phyloP scores from a whole-genome alignment of 1,140 invertebrate species.

The Magallana gigas region DNA sequence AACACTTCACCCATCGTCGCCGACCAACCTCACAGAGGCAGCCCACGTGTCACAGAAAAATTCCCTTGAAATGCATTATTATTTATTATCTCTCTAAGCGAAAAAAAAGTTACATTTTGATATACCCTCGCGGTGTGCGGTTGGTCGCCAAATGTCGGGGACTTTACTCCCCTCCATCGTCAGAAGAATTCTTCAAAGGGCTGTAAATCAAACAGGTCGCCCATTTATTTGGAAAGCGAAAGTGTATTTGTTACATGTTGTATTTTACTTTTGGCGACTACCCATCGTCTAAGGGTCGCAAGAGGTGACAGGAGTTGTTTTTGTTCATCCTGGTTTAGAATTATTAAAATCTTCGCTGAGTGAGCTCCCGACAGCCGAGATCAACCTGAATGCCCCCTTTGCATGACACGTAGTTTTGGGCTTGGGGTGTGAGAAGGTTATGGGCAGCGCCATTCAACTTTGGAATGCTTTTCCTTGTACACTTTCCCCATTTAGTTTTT shows the following conservation, averaged over 20 bases:
- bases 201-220: slow-evolving; percentile 34
- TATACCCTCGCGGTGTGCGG: slow-evolving; percentile 30
- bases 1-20: slow-evolving; percentile 21
- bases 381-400: slow-evolving; percentile 10
- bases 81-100: background rate
- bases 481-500: slow-evolving; percentile 7
- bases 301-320: slow-evolving; percentile 27
- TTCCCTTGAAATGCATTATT: slow-evolving; percentile 17
- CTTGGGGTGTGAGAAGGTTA: slow-evolving; percentile 10
- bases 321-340: slow-evolving; percentile 33
- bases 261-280: slow-evolving; percentile 30
- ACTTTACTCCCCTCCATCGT: slow-evolving; percentile 26
- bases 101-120: background rate
- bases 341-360: slow-evolving; percentile 11
- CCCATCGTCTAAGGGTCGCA: background rate
- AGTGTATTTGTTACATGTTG: slow-evolving; percentile 27
- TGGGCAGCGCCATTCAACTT: background rate
- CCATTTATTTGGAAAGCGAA: slow-evolving; percentile 31
- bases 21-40: slow-evolving; percentile 10
- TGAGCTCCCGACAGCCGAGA: background rate
- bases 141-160: slow-evolving; percentile 15
- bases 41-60: slow-evolving; percentile 20
- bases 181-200: slow-evolving; percentile 37
- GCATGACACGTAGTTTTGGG: slow-evolving; percentile 18
- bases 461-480: slow-evolving; percentile 35